Conservation (phyloP, 2,888 invertebrate genomes). For the Clanis bilineata region DNA sequence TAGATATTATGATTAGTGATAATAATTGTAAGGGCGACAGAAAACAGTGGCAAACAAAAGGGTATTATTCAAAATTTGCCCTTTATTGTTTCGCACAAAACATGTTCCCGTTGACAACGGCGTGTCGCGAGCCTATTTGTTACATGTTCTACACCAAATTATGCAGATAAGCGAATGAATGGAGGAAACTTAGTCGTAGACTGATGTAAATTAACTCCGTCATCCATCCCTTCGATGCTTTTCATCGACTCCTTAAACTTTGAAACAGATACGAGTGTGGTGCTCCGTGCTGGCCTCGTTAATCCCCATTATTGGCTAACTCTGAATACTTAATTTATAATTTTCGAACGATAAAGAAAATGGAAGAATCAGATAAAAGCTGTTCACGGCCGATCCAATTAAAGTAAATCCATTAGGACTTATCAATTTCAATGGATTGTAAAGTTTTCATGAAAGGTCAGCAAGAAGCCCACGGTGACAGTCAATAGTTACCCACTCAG, state of each 20-base stretch:
- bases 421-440: conserved; percentile 35
- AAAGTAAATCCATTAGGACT: conserved; percentile 36
- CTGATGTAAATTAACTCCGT: conserved; percentile 73
- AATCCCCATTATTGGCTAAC: conserved; percentile 50
- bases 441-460: conserved; percentile 29
- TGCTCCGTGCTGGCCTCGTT: conserved; percentile 39
- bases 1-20: conserved; percentile 40
- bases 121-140: conserved; percentile 69
- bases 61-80: conserved; percentile 72
- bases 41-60: conserved; percentile 64
- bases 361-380: conserved; percentile 25
- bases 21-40: conserved; percentile 61
- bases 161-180: conserved; percentile 78
- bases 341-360: conserved; percentile 23
- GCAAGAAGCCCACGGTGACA: conserved; percentile 28
- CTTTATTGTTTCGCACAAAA: conserved; percentile 74
- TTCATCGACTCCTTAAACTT: conserved; percentile 63
- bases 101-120: conserved; percentile 68
- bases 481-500: conserved; percentile 45
- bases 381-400: conserved; percentile 31
- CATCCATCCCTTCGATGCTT: conserved; percentile 64
- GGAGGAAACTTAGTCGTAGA: conserved; percentile 70
- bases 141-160: conserved; percentile 74
- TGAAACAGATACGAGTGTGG: conserved; percentile 55
- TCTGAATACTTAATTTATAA: conserved; percentile 19